Evolutionary conservation across 2,113 vertebrate genomes (phyloP), one percentile per base, ranked within the genome.

Genomic region (Cisticola juncidis): DNA sequence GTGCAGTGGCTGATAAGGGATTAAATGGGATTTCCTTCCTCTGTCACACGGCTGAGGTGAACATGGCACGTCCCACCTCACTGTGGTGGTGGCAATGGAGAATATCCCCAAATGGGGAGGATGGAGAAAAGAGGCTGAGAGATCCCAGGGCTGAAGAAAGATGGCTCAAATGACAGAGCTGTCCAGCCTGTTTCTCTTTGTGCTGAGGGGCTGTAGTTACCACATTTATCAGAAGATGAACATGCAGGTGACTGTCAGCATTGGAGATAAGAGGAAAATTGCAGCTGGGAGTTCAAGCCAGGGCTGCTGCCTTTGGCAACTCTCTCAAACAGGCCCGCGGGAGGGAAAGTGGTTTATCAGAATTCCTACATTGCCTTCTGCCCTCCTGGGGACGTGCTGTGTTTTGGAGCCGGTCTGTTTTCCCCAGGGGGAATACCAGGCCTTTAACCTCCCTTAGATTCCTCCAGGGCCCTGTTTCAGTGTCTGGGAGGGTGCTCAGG

Each of bases 51-150:
- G 44, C 80, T 73, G 54, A 65, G 31, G 16, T 26, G 28, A 35
- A 28, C 5, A 14, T 1, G 2, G 44, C 57, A 15, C 0, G 0
- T 48, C n/a, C 42, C 38, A 33, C 9, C 28, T 48, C 1, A 0
- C 66, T 25, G 50, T 14, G 72, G 25, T 36, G 61, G 22, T 19
- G n/a, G 56, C 66, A 45, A 2, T 14, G 61, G 31, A 64, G 16
- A 53, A 58, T 3, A 4, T 47, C 54, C 76, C 62, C 40, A 33
- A 9, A 24, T 0, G 2, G 19, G 44, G 80, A 65, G 8, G 58
- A 36, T 77, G 38, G n/a, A 57, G 50, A 72, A 85, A 53, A 0
- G 40, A 65, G 35, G 16, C 62, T 29, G 64, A 72, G 29, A 68
- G 11, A 57, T 54, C 12, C 54, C 53, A 57, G 62, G 5, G 3